These are phyloP conservation scores for Acanthopleura granulata DNA, from an alignment of 2,888 invertebrate genomes.

Conservation along the genomic window DNA sequence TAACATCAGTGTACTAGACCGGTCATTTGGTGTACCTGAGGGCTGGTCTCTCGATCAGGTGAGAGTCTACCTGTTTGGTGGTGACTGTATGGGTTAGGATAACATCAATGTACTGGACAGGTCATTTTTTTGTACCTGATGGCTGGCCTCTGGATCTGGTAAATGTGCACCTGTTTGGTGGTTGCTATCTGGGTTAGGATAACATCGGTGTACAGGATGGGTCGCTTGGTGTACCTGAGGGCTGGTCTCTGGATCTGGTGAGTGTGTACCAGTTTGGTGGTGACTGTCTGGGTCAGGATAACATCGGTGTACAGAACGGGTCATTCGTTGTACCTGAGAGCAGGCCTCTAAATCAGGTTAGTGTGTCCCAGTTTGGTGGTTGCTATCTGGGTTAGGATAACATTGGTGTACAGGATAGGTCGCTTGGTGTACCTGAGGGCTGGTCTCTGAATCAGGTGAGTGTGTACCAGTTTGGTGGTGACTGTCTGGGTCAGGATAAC, in stretches of 20 bases:
- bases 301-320: conserved; percentile 55
- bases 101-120: conserved; percentile 58
- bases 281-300: conserved; percentile 62
- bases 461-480: no score
- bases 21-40: conserved; percentile 43
- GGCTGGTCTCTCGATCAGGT: conserved; percentile 34
- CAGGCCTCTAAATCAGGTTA: conserved; percentile 30
- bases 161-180: conserved; percentile 41
- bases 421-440: conserved; percentile 38
- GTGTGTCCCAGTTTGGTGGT: conserved; percentile 44
- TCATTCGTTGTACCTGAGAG: conserved; percentile 40
- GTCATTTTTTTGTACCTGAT: conserved; percentile 38
- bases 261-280: conserved; percentile 45
- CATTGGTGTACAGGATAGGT: conserved; percentile 55
- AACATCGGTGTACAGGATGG: conserved; percentile 58
- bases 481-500: no score
- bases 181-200: conserved; percentile 61
- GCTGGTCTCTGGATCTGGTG: conserved; percentile 29
- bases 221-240: conserved; percentile 41
- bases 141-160: conserved; percentile 30
- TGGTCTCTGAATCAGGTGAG: conserved; percentile 30
- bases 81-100: conserved; percentile 61
- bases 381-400: conserved; percentile 63
- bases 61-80: conserved; percentile 40
- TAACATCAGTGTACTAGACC: conserved; percentile 57